phyloP scores from a whole-genome alignment of 2,797 vertebrate species.

The Anomalospiza imberbis region DNA sequence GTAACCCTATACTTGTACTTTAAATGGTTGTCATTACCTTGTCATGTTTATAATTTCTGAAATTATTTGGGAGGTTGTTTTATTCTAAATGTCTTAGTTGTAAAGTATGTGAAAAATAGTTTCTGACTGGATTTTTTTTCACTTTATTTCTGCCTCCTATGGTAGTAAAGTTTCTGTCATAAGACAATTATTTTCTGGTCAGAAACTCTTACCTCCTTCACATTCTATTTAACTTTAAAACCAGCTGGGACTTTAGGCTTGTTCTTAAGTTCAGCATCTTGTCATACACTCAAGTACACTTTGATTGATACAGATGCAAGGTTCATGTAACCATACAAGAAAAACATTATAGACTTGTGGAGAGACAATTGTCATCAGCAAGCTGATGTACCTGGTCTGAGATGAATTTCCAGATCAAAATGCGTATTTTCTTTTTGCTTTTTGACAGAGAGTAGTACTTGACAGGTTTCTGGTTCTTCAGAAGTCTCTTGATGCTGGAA shows the following conservation, averaged over 20 bases:
- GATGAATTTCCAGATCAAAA: conserved; percentile 67
- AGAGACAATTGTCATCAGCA: conserved; percentile 59
- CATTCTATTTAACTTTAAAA: conserved; percentile 33
- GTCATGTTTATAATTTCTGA: background rate
- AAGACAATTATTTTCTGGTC: conserved; percentile 4
- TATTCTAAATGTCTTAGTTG: background rate
- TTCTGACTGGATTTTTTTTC: background rate
- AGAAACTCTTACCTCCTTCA: conserved; percentile 12
- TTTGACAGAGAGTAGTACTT: conserved; percentile 45
- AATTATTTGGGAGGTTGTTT: background rate
- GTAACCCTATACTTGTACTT: background rate
- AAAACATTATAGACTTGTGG: conserved; percentile 23
- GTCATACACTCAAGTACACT: conserved; percentile 18
- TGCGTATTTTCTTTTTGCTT: conserved; percentile 44
- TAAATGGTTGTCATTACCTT: background rate
- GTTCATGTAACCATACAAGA: conserved; percentile 36
- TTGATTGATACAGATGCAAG: conserved; percentile 58
- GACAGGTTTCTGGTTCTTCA: conserved; percentile 57
- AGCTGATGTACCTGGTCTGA: conserved; percentile 27
- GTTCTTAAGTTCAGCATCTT: conserved; percentile 35
- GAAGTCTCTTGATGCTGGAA: conserved; percentile 55
- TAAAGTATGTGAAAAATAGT: background rate
- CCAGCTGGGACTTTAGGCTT: conserved; percentile 18
- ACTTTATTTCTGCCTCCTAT: background rate
- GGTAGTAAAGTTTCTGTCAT: background rate